Base-by-base conservation (phyloP, 23 tunicate genomes). In the Corella eumyota region DNA sequence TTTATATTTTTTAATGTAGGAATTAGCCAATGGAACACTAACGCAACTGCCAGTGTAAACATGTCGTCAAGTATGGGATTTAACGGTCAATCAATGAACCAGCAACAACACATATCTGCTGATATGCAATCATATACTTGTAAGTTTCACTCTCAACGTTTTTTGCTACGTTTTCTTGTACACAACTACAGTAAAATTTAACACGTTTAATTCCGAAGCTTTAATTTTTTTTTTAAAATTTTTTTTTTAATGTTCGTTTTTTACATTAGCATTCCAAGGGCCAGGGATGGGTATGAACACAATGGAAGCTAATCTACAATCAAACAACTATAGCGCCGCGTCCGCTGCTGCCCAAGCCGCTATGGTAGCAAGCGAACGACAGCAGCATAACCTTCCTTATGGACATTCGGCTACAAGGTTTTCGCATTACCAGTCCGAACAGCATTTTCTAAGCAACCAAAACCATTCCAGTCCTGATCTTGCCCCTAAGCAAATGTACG, bases 61-160 rank as follows among this genome's bases (percentile, higher is more conserved):
- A 66, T 58, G 73, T 11, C 72, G 6, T 50, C 73, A 11, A 75
- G 46, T 45, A 30, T 75, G 60, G 32, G 66, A 6, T 75, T 6
- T 58, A 75, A 75, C 48, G 82, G 82, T 17, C 73, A 57, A 3
- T 44, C 73, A 4, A 44, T 75, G 22, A 56, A 22, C 38, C 73
- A 75, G 26, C 80, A 62, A 28, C 71, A 75, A 22, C 69, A 68
- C 32, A 9, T 75, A 45, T 56, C 82, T 2, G 82, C 82, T 32
- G 82, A 75, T 29, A 66, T 75, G 82, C 82, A 68, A 19, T 50
- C 46, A 40, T 66, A 31, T 45, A 9, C 82, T 34, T 37, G 82
- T 75, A 33, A 44, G 82, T 56, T 19, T 15, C n/a, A n/a, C n/a
- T n/a, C n/a, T n/a, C n/a, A n/a, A n/a, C n/a, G n/a, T n/a, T n/a